Evolutionary conservation across 2,888 invertebrate species (phyloP).

Genomic region (Lasioglossum leucozonium): DNA sequence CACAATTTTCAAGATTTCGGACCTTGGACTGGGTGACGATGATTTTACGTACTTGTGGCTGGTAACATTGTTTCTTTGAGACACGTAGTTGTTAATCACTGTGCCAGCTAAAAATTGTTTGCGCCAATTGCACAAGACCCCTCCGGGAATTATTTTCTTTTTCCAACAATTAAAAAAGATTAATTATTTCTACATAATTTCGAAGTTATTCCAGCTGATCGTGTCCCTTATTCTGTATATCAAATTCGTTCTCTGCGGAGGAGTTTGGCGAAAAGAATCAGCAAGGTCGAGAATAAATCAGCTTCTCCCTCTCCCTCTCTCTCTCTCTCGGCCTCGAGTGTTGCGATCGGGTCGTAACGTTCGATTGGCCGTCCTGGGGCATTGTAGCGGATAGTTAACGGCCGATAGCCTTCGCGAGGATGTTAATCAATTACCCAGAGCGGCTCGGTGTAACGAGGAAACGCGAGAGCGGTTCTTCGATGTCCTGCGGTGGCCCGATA

Average conservation of each 20-base stretch:
- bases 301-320: too few species aligned
- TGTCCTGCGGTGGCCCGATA: conserved; percentile 8
- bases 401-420: conserved; percentile 42
- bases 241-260: background rate
- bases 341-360: background rate
- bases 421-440: conserved; percentile 60
- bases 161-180: too few species aligned
- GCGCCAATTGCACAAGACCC: too few species aligned
- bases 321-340: background rate
- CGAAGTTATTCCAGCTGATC: too few species aligned
- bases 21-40: background rate
- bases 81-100: background rate
- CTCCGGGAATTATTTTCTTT: too few species aligned
- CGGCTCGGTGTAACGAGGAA: conserved; percentile 52
- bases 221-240: background rate
- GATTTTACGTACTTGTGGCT: background rate
- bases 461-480: conserved; percentile 4
- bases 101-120: background rate
- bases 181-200: too few species aligned
- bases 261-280: background rate
- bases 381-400: background rate
- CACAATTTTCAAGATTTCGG: background rate
- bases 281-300: conserved; percentile 10
- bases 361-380: background rate
- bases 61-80: background rate